Base-by-base conservation (phyloP, 2,888 invertebrate species). In the Linyphia triangularis region DNA sequence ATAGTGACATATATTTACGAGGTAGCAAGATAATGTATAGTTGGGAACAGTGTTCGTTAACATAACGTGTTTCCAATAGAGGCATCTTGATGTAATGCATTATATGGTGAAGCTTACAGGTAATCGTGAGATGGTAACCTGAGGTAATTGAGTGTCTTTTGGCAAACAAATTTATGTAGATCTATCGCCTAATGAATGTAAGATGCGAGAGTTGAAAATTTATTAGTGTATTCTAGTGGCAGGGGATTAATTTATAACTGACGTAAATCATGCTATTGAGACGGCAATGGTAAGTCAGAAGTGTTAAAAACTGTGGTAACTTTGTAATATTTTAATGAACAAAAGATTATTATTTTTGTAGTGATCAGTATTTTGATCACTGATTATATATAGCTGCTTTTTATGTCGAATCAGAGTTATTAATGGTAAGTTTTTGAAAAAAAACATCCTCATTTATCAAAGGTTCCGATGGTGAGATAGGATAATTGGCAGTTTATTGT, bases 161-260 rank as follows among this genome's bases (percentile, higher is more conserved):
- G 30, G 77, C 37, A 63, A 61, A 61, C 33, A 63, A 61, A 77
- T 77, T 59, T 61, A 77, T 77, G 77, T 33, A 9, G 37, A 61
- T 61, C 26, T 37, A 61, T 77, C 59, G 33, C 61, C 61, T 77
- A 37, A 77, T 77, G 77, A 77, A 77, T 77, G 77, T 37, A 61
- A 61, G 63, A n/a, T 37, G 33, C 19, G 77, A 77, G 37, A 77
- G 63, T 59, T 63, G 63, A 30, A 63, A 77, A 77, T 77, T 77
- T 77, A 77, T 77, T 77, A 40, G 77, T 37, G 61, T 77, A 61
- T 59, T 77, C 63, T 24, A 37, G 37, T 61, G 22, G 37, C 61
- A 77, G 10, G 77, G n/a, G 61, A 16, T 24, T 1, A 33, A 37
- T 37, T 77, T 61, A 77, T 77, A 37, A 30, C 33, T 26, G 16